Evolutionary conservation across 2,888 invertebrate species (phyloP), one percentile per base, ranked within the genome.

Genomic region (Ypsolopha sequella): DNA sequence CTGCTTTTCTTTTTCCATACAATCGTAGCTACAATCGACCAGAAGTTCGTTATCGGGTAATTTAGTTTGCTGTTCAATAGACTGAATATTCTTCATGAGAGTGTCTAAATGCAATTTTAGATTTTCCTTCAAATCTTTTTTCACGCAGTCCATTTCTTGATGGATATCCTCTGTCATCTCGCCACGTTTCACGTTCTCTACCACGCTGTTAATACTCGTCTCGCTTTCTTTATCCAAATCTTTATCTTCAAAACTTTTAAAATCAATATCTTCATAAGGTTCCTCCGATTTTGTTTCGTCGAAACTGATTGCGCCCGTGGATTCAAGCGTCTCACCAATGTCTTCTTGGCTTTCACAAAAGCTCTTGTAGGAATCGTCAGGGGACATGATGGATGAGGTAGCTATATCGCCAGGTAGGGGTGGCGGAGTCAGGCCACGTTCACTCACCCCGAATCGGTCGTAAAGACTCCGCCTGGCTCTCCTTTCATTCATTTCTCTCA

Each of bases 401-500:
- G 56, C 61, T 4, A 60, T 53, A 41, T 54, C 61, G 24, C 57
- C 62, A 1, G 61, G 60, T 24, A 24, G 24, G 24, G 24, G 24
- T 24, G 24, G 24, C 47, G 69, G 53, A 24, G 56, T 60, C 3
- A 67, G 61, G 34, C 76, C 70, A 55, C 73, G 74, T 8, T 63
- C 65, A 53, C 67, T 65, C 11, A 60, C 52, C 13, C 64, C 69
- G 50, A 63, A 63, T 51, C 71, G 66, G 48, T 75, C 68, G 56
- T 69, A 77, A 1, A 80, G 59, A 35, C 64, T 24, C 24, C 24
- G 24, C 38, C 84, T 65, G 2, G 68, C 70, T 50, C 68, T 68
- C 36, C 84, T 63, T 54, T 85, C 85, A 3, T 62, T 65, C 6
- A 85, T 56, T 56, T 81, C 82, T 54, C 70, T 73, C 33, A 67